Percentiles rank a stretch among this genome's conserved stretches.
phyloP scores from a whole-genome alignment of 2,888 invertebrate species.

The Thereva unica region DNA sequence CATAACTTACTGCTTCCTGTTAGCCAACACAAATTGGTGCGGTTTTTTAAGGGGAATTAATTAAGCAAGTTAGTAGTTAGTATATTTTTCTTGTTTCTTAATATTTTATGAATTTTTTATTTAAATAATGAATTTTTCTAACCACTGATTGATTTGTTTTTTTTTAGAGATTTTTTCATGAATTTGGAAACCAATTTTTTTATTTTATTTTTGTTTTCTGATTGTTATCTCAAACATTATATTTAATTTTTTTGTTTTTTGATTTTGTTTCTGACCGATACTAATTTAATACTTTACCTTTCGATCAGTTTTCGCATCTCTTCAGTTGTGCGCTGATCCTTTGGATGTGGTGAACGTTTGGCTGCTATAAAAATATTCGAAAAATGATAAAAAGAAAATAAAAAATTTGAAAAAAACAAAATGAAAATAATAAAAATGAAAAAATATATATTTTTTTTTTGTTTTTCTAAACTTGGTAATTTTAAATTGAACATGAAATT shows the following conservation, averaged over 20 bases:
- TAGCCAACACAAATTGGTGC: constrained; percentile 43
- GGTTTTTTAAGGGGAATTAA: constrained; percentile 28
- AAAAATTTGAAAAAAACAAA: constrained; percentile 23
- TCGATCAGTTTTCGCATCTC: constrained; percentile 97
- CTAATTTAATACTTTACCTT: constrained; percentile 73
- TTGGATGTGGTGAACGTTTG: constrained; percentile 72
- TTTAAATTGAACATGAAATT: no score
- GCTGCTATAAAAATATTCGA: constrained; percentile 52
- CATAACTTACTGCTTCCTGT: constrained; percentile 47
- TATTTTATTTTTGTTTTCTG: constrained; percentile 1
- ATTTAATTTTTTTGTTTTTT: not conserved
- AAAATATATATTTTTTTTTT: not conserved
- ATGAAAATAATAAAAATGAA: not conserved
- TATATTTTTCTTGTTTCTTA: constrained; percentile 15
- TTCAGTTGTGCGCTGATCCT: constrained; percentile 93
- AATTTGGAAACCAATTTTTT: not conserved
- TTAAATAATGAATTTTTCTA: no score
- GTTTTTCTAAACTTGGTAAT: no score
- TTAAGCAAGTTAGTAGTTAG: constrained; percentile 32
- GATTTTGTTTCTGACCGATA: not conserved
- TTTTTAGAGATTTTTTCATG: no score
- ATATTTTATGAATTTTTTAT: not conserved
- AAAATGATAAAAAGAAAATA: constrained; percentile 30
- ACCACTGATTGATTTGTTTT: no score
- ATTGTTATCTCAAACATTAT: constrained; percentile 6